Conservation (phyloP, 35 echinoderm and acorn worm species). For the Amphiura filiformis region DNA sequence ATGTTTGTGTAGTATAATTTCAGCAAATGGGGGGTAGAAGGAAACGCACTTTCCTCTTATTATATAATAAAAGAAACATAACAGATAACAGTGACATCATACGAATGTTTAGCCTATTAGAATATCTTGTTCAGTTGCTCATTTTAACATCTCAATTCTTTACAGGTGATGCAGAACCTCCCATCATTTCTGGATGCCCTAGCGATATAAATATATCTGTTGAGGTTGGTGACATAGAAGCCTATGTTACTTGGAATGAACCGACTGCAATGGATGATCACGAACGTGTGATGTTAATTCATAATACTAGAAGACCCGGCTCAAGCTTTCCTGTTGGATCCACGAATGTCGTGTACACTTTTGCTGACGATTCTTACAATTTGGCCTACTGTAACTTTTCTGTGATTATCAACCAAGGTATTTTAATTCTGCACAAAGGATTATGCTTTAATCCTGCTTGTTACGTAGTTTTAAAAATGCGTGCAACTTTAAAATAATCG, state of each 20-base stretch:
- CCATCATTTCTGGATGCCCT: slow-evolving; percentile 33
- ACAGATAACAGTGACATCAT: too few relatives aligned
- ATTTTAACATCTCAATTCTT: too few relatives aligned
- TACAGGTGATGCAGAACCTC: slow-evolving; percentile 3
- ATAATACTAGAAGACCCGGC: slow-evolving; percentile 24
- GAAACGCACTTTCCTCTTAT: too few relatives aligned
- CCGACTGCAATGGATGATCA: slow-evolving; percentile 76
- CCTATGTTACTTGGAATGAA: slow-evolving; percentile 9
- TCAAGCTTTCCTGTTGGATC: slow-evolving; percentile 55
- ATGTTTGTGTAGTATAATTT: too few relatives aligned
- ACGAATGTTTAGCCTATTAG: too few relatives aligned
- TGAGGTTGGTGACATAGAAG: background rate
- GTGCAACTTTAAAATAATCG: too few relatives aligned
- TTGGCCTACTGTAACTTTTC: slow-evolving; percentile 43
- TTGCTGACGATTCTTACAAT: slow-evolving; percentile 62
- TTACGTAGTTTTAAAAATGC: too few relatives aligned
- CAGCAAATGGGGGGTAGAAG: too few relatives aligned
- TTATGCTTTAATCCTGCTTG: too few relatives aligned
- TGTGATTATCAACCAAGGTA: slow-evolving; percentile 47
- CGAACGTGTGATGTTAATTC: slow-evolving; percentile 14
- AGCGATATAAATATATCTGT: background rate
- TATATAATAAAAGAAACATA: too few relatives aligned
- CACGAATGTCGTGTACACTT: slow-evolving; percentile 57
- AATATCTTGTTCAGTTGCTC: too few relatives aligned
- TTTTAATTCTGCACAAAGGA: too few relatives aligned